phyloP scores from a whole-genome alignment of 2,797 vertebrate genomes.

The Craterocephalus amniculus region DNA sequence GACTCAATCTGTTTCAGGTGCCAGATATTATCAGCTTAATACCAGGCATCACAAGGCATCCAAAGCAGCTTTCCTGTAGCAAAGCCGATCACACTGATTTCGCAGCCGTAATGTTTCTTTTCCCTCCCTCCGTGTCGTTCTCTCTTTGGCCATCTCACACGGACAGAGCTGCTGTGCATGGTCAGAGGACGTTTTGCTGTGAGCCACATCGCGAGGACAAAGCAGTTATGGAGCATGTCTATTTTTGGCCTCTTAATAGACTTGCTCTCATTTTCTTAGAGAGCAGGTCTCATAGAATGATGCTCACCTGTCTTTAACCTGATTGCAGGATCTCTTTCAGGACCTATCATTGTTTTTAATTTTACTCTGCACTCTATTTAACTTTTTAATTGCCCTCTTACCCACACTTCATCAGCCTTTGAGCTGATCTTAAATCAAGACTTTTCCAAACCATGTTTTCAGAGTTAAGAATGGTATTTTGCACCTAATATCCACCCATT shows the following conservation, averaged over 20 bases:
- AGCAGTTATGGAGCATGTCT: constrained; percentile 57
- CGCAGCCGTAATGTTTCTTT: constrained; percentile 38
- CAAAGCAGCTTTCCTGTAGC: constrained; percentile 65
- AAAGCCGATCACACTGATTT: constrained; percentile 62
- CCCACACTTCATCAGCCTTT: background rate
- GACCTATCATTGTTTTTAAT: constrained; percentile 45
- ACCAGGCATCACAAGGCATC: constrained; percentile 60
- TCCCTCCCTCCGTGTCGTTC: background rate
- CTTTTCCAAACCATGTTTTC: background rate
- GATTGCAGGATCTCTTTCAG: constrained; percentile 54
- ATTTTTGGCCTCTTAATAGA: constrained; percentile 75
- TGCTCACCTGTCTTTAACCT: constrained; percentile 57
- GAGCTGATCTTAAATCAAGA: background rate
- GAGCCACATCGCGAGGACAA: constrained; percentile 55
- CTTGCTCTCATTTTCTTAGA: constrained; percentile 61
- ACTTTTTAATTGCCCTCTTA: background rate
- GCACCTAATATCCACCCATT: background rate
- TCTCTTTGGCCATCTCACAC: background rate
- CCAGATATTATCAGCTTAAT: constrained; percentile 70
- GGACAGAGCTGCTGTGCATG: constrained; percentile 42
- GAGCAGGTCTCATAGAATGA: constrained; percentile 59
- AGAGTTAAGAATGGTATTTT: constrained; percentile 12
- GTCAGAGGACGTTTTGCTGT: constrained; percentile 53
- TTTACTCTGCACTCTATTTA: background rate
- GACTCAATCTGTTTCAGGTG: constrained; percentile 69